A percentile compares a stretch with the other conserved stretches of the same genome.
Conservation (phyloP, 2,113 vertebrate genomes). For the Anser cygnoides region DNA sequence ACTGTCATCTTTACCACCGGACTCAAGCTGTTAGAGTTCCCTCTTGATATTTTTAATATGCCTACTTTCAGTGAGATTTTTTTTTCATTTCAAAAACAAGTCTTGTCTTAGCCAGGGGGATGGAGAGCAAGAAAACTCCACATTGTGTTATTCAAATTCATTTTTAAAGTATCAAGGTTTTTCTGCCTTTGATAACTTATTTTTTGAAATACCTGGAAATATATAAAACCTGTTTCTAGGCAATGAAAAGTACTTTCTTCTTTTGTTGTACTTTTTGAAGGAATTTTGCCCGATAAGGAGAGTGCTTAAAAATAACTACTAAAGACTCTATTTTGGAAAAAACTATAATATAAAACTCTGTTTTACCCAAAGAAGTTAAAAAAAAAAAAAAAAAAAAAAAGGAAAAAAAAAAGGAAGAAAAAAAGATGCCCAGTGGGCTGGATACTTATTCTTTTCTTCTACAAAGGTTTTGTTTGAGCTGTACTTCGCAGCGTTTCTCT, state of each 20-base stretch:
- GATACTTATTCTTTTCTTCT: background rate
- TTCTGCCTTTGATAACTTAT: conserved; percentile 37
- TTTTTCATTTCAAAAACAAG: background rate
- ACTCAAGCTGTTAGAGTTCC: background rate
- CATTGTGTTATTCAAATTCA: conserved; percentile 7
- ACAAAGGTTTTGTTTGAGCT: conserved; percentile 4
- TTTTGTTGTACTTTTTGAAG: conserved; percentile 13
- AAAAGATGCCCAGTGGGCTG: background rate
- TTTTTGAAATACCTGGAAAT: conserved; percentile 37
- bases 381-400: background rate
- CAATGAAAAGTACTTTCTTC: conserved; percentile 26
- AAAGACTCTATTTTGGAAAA: conserved; percentile 5
- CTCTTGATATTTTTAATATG: background rate
- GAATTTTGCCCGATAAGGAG: background rate
- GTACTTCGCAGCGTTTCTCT: background rate
- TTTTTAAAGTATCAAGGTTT: conserved; percentile 40
- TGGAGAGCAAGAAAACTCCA: background rate
- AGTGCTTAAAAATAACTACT: background rate
- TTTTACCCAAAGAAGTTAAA: background rate
- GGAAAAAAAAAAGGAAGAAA: background rate
- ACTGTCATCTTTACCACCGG: background rate
- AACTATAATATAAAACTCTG: background rate
- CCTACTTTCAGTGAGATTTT: background rate
- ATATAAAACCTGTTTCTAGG: conserved; percentile 14
- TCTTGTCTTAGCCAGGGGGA: conserved; percentile 10